Percentiles rank a stretch among this genome's conserved stretches.
Conservation (phyloP, 2,888 invertebrate species). For the Macaria liturata region DNA sequence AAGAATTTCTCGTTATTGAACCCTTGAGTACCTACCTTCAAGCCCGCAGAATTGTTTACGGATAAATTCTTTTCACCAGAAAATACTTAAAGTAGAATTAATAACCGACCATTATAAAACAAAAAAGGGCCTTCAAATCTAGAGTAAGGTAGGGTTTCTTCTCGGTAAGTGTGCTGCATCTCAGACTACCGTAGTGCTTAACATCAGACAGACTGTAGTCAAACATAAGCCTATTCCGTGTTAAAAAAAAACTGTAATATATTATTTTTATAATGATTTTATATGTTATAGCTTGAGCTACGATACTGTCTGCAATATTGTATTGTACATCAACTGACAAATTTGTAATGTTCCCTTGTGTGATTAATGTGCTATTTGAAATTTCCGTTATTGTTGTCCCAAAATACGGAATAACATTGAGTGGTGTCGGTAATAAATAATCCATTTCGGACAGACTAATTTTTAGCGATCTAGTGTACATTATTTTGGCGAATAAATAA, state of each 20-base stretch:
- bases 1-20: no score
- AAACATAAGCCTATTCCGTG: no score
- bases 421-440: slow-evolving; percentile 36
- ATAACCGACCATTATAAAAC: no score
- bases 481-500: slow-evolving; percentile 22
- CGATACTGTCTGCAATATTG: slow-evolving; percentile 8
- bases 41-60: no score
- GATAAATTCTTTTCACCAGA: no score
- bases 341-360: slow-evolving; percentile 58
- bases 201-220: no score
- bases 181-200: background rate
- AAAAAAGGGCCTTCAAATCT: no score
- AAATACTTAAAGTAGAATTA: no score
- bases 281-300: background rate
- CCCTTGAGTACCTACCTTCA: no score
- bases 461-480: slow-evolving; percentile 17
- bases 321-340: slow-evolving; percentile 45
- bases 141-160: background rate
- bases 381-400: slow-evolving; percentile 58
- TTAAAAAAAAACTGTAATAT: no score
- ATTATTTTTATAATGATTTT: background rate
- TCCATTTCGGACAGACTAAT: slow-evolving; percentile 26
- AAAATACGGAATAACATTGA: slow-evolving; percentile 37
- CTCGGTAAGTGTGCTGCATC: background rate
- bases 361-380: slow-evolving; percentile 62